These are phyloP conservation scores for Amphilophus citrinellus DNA, from an alignment of 2,113 vertebrate species.

Conservation along the genomic window DNA sequence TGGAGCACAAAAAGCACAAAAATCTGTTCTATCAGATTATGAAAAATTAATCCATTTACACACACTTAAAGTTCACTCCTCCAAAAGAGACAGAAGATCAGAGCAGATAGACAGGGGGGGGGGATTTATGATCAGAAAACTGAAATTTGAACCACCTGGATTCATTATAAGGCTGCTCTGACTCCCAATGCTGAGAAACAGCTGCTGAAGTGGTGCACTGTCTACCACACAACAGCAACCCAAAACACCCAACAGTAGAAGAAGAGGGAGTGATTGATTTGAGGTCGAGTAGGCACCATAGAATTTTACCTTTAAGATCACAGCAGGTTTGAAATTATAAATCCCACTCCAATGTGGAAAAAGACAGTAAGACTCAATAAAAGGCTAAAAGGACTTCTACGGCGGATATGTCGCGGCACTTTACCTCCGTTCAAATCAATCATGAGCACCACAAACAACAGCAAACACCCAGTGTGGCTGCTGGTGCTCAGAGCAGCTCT, in stretches of 20 bases:
- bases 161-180: not conserved
- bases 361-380: not conserved
- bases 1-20: not conserved
- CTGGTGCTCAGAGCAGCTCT: slow-evolving; percentile 49
- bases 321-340: not conserved
- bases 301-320: too few relatives aligned
- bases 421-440: slow-evolving; percentile 31
- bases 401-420: not conserved
- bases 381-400: not conserved
- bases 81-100: not conserved
- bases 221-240: not conserved
- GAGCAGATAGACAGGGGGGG: not conserved
- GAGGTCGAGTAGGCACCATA: not conserved
- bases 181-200: not conserved
- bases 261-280: slow-evolving; percentile 29
- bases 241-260: slow-evolving; percentile 13
- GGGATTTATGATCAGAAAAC: not conserved
- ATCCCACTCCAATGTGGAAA: not conserved
- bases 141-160: not conserved
- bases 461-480: slow-evolving; percentile 34
- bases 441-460: slow-evolving; percentile 45
- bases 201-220: not conserved
- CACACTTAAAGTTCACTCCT: not conserved
- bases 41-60: not conserved
- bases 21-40: not conserved